A percentile compares a stretch with the other conserved stretches of the same genome.
Evolutionary conservation across 2,113 vertebrate species (phyloP).

Genomic region (Oreocharis arfaki): DNA sequence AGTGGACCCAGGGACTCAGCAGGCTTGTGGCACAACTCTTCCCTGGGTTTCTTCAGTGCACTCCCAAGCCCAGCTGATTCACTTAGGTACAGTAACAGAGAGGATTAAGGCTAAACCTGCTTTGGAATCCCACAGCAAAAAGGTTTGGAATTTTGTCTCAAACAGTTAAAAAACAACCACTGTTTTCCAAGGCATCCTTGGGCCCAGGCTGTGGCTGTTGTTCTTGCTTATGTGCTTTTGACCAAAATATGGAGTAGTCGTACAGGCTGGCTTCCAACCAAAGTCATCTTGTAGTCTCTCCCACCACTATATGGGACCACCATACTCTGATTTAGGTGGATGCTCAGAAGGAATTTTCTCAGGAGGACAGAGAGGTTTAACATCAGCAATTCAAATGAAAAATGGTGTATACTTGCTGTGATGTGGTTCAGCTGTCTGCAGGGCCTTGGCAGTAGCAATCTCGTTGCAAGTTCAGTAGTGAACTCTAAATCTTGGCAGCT

Average conservation of each 20-base stretch:
- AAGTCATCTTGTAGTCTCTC: not conserved
- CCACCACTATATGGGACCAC: not conserved
- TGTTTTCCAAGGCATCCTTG: not conserved
- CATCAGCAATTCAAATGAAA: not conserved
- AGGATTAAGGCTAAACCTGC: not conserved
- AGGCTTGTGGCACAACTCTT: not conserved
- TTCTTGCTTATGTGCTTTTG: not conserved
- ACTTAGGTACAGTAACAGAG: not conserved
- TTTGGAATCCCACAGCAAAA: not conserved
- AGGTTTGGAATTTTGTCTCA: not conserved
- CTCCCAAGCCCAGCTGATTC: not conserved
- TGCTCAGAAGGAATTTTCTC: not conserved
- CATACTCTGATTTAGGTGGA: not conserved
- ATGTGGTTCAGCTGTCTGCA: not conserved
- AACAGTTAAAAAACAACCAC: not conserved
- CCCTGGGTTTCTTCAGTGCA: not conserved
- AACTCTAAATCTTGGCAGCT: not conserved
- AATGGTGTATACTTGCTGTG: not conserved
- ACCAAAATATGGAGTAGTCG: not conserved
- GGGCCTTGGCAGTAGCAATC: not conserved
- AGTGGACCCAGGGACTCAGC: not conserved
- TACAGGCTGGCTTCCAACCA: not conserved
- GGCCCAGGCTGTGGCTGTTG: rapidly evolving
- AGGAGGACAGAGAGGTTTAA: not conserved
- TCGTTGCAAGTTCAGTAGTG: not conserved